Base-by-base conservation (phyloP, 2,888 invertebrate genomes). In the Nymphalis c-album region DNA sequence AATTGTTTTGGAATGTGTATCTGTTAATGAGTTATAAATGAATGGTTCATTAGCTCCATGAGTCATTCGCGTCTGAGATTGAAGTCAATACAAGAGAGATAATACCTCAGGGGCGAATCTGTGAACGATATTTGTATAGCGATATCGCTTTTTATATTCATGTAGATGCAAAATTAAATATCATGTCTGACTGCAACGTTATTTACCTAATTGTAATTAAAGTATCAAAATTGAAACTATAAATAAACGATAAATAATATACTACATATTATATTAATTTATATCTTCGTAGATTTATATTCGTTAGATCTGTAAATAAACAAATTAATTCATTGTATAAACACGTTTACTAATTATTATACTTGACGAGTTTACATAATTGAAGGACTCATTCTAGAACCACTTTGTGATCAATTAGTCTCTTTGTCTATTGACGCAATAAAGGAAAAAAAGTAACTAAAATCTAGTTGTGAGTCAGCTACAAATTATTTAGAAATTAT, bases 1-100 rank as follows among this genome's bases (percentile, higher is more conserved):
- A 64, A 69, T 63, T 61, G 71, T 69, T 69, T 59, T 64, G 60
- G 64, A 58, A 60, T 68, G 60, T 61, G 45, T 53, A 63, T 64
- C 60, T 61, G 67, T 58, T 69, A 61, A 70, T 64, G 67, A 60
- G 51, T 47, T 57, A 31, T 63, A 63, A 68, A 66, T 59, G 55
- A 65, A 63, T 17, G 58, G 64, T 65, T 68, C 58, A 66, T 66
- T 68, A 68, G 57, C 48, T 63, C n/a, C 48, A 48, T 60, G 68
- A 71, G 10, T 66, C 63, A 66, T 51, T 47, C 46, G 45, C 51
- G 47, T 60, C 50, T 53, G 47, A 55, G 35, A 60, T 57, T 67
- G 31, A 17, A 46, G 55, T 47, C 31, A 57, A 55, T 60, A 55
- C 47, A 61, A 48, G 45, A 55, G 18, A 46, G 51, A 59, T 64